Conservation (phyloP, 2,113 vertebrate species). For the Chaenocephalus aceratus region DNA sequence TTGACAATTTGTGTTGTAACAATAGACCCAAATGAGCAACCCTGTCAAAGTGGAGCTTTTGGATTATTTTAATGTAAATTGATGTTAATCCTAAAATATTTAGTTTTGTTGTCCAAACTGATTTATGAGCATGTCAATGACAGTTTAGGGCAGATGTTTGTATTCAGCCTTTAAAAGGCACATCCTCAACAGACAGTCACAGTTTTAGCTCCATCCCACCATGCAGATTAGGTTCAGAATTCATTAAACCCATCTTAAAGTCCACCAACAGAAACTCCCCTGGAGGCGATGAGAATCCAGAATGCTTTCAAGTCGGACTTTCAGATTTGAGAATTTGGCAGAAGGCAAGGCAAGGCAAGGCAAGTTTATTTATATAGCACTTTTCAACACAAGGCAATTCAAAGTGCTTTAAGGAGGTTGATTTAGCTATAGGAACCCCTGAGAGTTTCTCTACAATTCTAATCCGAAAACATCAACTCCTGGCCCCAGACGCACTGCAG, state of each 20-base stretch:
- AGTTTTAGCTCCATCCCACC: slow-evolving; percentile 24
- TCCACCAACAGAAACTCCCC: slow-evolving; percentile 40
- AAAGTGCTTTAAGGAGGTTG: background rate
- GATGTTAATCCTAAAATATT: slow-evolving; percentile 45
- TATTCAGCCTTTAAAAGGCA: slow-evolving; percentile 62
- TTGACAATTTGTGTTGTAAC: slow-evolving; percentile 9
- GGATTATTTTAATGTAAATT: slow-evolving; percentile 50
- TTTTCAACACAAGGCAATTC: too few species aligned
- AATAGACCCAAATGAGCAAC: slow-evolving; percentile 13
- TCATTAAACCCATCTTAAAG: slow-evolving; percentile 45
- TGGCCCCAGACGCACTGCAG: slow-evolving; percentile 45
- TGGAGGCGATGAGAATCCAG: slow-evolving; percentile 34
- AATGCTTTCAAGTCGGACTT: slow-evolving; percentile 54
- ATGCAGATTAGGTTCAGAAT: slow-evolving; percentile 59
- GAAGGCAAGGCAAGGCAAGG: background rate
- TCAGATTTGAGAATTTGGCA: slow-evolving; percentile 56
- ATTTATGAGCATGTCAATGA: slow-evolving; percentile 70
- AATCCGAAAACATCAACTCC: slow-evolving; percentile 57
- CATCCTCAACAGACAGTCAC: slow-evolving; percentile 52
- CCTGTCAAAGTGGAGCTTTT: slow-evolving; percentile 17
- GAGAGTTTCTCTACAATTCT: slow-evolving; percentile 53
- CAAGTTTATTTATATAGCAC: too few species aligned
- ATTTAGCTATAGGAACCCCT: slow-evolving; percentile 21
- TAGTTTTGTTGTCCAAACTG: slow-evolving; percentile 62
- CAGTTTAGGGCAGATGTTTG: slow-evolving; percentile 57